Base-by-base conservation (phyloP, 2,797 vertebrate species). In the Halcyon badia region DNA sequence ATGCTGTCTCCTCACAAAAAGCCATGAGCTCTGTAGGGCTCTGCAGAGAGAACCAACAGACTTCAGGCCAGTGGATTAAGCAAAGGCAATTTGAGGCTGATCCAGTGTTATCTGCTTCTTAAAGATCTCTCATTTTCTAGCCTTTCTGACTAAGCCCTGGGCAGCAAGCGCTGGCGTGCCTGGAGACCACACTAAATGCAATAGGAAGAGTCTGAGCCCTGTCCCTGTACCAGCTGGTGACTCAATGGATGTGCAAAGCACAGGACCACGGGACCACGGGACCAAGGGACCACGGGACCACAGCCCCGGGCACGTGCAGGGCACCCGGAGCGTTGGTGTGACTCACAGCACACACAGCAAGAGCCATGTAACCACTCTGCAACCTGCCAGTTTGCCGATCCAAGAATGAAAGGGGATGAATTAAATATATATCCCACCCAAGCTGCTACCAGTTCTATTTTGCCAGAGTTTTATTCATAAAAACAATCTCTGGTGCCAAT, bases 401-500 rank as follows among this genome's bases (percentile, higher is more conserved):
- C 42, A 33, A 26, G 73, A 65, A 44, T 4, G 65, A 75, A 60
- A 71, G 58, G 76, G 89, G 64, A 60, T 1, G 2, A 69, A 72
- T 66, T 61, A 52, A 70, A 73, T 28, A 46, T 14, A 90, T 35
- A 83, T 87, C 92, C 90, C 95, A 90, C 92, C 90, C 88, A 88
- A 95, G 87, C 71, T 94, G 92, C 90, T 42, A 41, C 76, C 76
- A 24, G 79, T 28, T 83, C 68, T 58, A 0, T 64, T 88, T 49
- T 65, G 48, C 79, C 83, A 60, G 79, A 69, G 42, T 80, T 83
- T 93, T 93, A 77, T 83, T 77, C 72, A 89, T 54, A 76, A 87
- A 87, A 95, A 61, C 89, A 94, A 11, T 44, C 62, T 68, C 86
- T 52, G 72, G 70, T 54, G 90, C 95, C 94, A 94, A 82, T 41